Conservation (phyloP, 2,797 vertebrate species). For the Lepus townsendii region DNA sequence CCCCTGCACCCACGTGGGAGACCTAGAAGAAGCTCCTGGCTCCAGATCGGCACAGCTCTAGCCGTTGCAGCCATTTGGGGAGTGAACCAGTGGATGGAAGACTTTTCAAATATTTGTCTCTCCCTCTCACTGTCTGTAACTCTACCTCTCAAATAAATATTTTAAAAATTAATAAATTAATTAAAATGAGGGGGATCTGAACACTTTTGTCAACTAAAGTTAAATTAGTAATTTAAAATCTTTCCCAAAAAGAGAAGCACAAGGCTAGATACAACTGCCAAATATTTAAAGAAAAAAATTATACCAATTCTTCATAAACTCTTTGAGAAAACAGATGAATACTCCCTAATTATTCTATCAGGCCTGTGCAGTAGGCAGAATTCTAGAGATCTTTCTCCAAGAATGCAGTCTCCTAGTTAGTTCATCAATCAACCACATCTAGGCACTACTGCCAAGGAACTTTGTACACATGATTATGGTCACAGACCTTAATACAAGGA, state of each 20-base stretch:
- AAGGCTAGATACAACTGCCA: background rate
- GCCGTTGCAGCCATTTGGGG: too few relatives aligned
- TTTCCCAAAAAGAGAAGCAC: background rate
- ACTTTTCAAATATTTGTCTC: too few relatives aligned
- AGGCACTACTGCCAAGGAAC: background rate
- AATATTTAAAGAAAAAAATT: background rate
- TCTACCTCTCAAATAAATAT: too few relatives aligned
- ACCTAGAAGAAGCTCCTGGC: too few relatives aligned
- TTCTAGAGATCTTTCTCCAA: background rate
- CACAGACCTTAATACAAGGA: background rate
- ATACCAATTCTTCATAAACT: background rate
- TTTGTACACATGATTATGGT: background rate
- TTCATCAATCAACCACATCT: constrained; percentile 6
- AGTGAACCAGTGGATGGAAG: too few relatives aligned
- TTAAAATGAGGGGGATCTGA: background rate
- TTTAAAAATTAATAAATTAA: background rate
- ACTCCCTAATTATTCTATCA: background rate
- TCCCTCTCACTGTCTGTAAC: too few relatives aligned
- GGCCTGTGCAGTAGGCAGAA: background rate
- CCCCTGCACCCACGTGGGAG: too few relatives aligned
- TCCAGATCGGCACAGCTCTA: too few relatives aligned
- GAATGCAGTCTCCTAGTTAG: background rate
- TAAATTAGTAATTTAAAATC: background rate
- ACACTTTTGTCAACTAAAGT: background rate
- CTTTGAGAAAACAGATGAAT: background rate